Base-by-base conservation (phyloP, 1,140 invertebrate genomes). In the Philopotamus ludificatus region DNA sequence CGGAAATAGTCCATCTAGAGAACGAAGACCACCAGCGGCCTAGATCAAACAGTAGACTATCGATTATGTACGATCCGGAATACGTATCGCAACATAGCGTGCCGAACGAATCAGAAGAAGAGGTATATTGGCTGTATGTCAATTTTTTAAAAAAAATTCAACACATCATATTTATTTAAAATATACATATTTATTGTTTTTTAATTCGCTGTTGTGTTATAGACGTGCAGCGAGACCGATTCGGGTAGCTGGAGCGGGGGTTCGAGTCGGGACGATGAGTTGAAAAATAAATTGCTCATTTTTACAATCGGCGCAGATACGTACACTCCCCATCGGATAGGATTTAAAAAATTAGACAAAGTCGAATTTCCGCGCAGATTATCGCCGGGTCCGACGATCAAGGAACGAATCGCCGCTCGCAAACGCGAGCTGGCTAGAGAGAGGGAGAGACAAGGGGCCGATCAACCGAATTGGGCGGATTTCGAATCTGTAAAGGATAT, bases 251-350 rank as follows among this genome's bases (percentile, higher is more conserved):
- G 50, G 58, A 70, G 68, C 34, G n/a, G n/a, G n/a, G 65, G 65
- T 7, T 66, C 65, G 47, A 70, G 62, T 15, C 77, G 81, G 58
- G 78, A 80, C 50, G 77, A 83, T 65, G 81, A 84, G 54, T 76
- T 80, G 54, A 83, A 84, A 61, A 67, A 68, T 61, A 70, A 68
- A 22, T 28, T 70, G 18, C 81, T 95, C 12, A 94, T 95, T 67
- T 95, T 93, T 75, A 93, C 91, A 4, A 92, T 88, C 51, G 92
- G 92, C 0, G 88, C 87, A 8, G 87, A 90, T 76, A 93, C 92
- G 0, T 94, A 91, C 71, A 91, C 89, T 1, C 92, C 92, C 0
- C 92, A 95, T 82, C 89, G 93, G 80, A 90, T 95, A 67, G 90
- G 89, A 26, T 89, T 95, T 65, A 94, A 94, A 75, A 81, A 87